Evolutionary conservation across 2,113 vertebrate genomes (phyloP).

Genomic region (Centropristis striata): DNA sequence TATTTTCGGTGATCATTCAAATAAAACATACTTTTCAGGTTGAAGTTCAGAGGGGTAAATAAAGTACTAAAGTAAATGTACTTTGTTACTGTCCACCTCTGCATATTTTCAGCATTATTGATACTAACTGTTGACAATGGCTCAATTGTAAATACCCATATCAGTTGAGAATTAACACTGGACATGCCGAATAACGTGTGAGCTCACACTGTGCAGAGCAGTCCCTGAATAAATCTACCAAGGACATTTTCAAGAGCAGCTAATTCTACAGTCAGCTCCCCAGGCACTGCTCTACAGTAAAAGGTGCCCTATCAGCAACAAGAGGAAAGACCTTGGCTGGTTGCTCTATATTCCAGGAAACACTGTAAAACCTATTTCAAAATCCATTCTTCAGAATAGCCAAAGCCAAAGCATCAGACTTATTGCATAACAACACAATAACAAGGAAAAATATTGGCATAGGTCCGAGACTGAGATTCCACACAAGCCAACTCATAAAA

Average conservation of each 20-base stretch:
- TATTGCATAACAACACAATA: background rate
- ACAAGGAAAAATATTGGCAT: constrained; percentile 1
- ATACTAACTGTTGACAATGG: background rate
- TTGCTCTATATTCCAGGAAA: constrained; percentile 27
- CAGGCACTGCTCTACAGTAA: constrained; percentile 31
- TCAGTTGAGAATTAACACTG: constrained; percentile 6
- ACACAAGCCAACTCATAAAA: constrained; percentile 47
- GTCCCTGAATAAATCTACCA: constrained; percentile 46
- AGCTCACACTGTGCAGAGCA: constrained; percentile 41
- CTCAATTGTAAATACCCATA: constrained; percentile 2
- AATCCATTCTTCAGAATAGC: constrained; percentile 39
- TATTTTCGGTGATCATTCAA: too few relatives aligned
- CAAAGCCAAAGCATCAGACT: constrained; percentile 42
- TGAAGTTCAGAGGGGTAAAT: too few relatives aligned
- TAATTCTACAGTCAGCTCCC: constrained; percentile 70
- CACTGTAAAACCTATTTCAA: background rate
- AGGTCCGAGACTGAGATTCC: background rate
- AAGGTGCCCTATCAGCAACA: constrained; percentile 50
- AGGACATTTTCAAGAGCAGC: constrained; percentile 65
- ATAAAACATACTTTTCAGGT: too few relatives aligned
- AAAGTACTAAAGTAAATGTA: too few relatives aligned
- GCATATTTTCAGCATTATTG: background rate
- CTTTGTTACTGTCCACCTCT: background rate
- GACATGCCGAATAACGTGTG: constrained; percentile 33
- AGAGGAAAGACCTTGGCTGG: constrained; percentile 43